Base-by-base conservation (phyloP, 2,113 vertebrate species). In the Oreochromis spilurus region DNA sequence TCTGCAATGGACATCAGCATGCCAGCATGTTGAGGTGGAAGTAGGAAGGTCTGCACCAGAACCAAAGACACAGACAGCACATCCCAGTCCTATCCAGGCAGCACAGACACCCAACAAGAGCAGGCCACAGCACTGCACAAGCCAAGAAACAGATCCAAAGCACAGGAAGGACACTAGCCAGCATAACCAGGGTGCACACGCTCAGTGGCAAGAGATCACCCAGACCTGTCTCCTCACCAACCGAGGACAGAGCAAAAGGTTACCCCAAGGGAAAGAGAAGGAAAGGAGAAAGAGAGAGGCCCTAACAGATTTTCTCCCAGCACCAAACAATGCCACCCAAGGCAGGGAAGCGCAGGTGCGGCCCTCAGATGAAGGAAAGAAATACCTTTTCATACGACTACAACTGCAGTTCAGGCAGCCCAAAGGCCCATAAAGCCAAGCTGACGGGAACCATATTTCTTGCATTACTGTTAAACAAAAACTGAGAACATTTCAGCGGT, bases 261-360 rank as follows among this genome's bases (percentile, higher is more conserved):
- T 34, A 36, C 31, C 31, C 9, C 0, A 62, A 62, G 58, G 9
- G 58, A 0, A 62, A 62, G 29, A 34, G 58, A 62, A 19, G 58
- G 29, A 29, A 34, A 62, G 29, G 16, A 62, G 31, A 62, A 36
- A 62, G 58, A 62, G 9, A 62, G 58, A 36, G 58, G 58, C 58
- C 9, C 0, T 34, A 36, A 62, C 31, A 62, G 29, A 34, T 62
- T 34, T 34, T 34, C 16, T 17, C 29, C 58, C 58, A 34, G 34
- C 9, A 62, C 58, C 16, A 36, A 62, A 62, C 58, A 62, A 36
- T 62, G 31, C 17, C 9, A 36, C 31, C 0, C 17, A 62, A 62
- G 60, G 36, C 17, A 65, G 31, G 4, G 31, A 65, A 60, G 26
- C 26, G 0, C 26, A 31, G 55, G 0, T 16, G 13, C 0, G 2